Base-by-base conservation (phyloP, 2,113 vertebrate species). In the Phalacrocorax carbo region DNA sequence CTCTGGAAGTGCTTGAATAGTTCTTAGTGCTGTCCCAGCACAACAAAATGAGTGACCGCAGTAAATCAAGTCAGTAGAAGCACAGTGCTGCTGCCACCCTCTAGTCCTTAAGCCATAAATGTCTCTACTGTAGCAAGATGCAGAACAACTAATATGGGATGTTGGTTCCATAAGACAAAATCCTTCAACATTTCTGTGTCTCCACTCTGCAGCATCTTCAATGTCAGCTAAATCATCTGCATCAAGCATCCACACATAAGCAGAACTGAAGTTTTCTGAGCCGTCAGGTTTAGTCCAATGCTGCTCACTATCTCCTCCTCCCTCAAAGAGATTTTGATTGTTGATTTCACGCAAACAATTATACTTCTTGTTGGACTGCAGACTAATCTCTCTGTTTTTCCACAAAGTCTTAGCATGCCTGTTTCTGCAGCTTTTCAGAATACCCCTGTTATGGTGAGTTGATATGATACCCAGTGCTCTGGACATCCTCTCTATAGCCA, bases 151-250 rank as follows among this genome's bases (percentile, higher is more conserved):
- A 48, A 98, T 83, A 38, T 52, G 96, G 92, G 98, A 97, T 46
- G 98, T 61, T 23, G 98, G 96, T 88, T 98, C 99, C 75, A 98
- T 89, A 13, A 98, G 96, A 96, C 98, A 98, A 82, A 98, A 98
- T 34, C 97, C 97, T 40, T 98, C 98, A 29, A 97, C 94, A 0
- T 96, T 98, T 71, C 97, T 97, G 29, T 96, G 98, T 96, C 98
- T 99, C 99, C 99, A 99, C 75, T 99, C 99, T 0, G 99, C 99
- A 15, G 99, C 98, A 78, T 99, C 99, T 97, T 99, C 99, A 13
- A 99, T 99, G 75, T 99, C 99, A 9, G 98, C 98, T 72, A 99
- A 98, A 91, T 99, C 98, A 40, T 98, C 98, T 11, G 98, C 95
- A 97, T 99, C 98, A 49, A 99, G 94, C 93, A 99, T 98, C 99